Evolutionary conservation across 2,113 vertebrate genomes (phyloP).

Genomic region (Laticauda colubrina): DNA sequence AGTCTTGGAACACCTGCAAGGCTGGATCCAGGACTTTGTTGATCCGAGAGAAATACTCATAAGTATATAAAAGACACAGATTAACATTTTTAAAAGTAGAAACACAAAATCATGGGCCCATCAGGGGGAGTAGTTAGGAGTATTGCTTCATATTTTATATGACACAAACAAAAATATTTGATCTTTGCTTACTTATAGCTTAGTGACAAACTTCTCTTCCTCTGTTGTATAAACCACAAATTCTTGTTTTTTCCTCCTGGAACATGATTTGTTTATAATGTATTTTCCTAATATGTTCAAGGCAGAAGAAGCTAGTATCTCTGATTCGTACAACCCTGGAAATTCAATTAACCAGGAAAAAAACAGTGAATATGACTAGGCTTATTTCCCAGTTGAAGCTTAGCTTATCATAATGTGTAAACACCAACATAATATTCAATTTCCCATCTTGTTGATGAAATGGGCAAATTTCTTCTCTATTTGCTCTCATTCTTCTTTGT

Average conservation of each 20-base stretch:
- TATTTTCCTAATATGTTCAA: not conserved
- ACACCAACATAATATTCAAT: not conserved
- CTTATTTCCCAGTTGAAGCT: not conserved
- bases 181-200: not conserved
- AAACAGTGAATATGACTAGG: not conserved
- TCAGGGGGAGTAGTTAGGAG: not conserved
- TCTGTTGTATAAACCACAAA: not conserved
- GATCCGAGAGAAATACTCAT: not conserved
- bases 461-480: constrained; percentile 78
- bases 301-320: not conserved
- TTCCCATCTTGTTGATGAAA: constrained; percentile 78
- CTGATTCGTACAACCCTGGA: not conserved
- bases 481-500: constrained; percentile 77
- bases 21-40: not conserved
- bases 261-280: not conserved
- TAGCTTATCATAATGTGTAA: not conserved
- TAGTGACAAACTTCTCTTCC: not conserved
- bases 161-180: not conserved
- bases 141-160: not conserved
- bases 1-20: not conserved
- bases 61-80: not conserved
- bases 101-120: not conserved
- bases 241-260: not conserved
- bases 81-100: not conserved
- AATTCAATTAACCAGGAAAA: not conserved